These are phyloP conservation scores for Phocides pigmalion DNA, from an alignment of 1,140 invertebrate genomes.

Conservation along the genomic window DNA sequence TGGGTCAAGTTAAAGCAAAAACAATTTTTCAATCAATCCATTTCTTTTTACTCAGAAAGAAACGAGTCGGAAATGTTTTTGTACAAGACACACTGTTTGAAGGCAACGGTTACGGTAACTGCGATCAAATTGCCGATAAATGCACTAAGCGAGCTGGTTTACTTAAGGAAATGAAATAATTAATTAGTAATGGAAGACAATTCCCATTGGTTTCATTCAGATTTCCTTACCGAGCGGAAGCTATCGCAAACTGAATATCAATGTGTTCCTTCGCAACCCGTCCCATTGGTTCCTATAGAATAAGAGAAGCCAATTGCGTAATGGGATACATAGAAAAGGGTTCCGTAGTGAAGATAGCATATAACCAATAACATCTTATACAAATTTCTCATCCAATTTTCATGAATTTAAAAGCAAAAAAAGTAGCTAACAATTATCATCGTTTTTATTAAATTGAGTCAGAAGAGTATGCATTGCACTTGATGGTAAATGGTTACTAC, in stretches of 20 bases:
- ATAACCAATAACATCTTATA: no score
- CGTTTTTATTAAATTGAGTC: no score
- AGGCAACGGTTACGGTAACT: constrained; percentile 21
- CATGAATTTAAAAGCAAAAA: no score
- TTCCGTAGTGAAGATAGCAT: neutral
- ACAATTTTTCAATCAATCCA: neutral
- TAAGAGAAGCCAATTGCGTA: no score
- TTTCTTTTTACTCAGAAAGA: neutral
- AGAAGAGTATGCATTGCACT: no score
- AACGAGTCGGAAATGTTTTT: constrained; percentile 12
- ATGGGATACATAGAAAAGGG: no score
- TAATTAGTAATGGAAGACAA: constrained; percentile 30
- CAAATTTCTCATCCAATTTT: no score
- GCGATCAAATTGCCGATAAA: constrained; percentile 18
- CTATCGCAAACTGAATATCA: constrained; percentile 17
- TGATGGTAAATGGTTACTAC: no score
- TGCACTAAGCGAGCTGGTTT: constrained; percentile 10
- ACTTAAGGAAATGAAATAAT: constrained; percentile 34
- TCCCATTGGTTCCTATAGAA: neutral
- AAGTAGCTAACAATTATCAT: no score
- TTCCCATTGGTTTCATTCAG: constrained; percentile 28
- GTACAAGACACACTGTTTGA: neutral
- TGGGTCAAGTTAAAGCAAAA: neutral
- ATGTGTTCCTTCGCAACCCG: neutral
- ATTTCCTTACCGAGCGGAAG: constrained; percentile 36